Evolutionary conservation across 2,113 vertebrate species (phyloP).

Genomic region (Coptodon bakossiorum): DNA sequence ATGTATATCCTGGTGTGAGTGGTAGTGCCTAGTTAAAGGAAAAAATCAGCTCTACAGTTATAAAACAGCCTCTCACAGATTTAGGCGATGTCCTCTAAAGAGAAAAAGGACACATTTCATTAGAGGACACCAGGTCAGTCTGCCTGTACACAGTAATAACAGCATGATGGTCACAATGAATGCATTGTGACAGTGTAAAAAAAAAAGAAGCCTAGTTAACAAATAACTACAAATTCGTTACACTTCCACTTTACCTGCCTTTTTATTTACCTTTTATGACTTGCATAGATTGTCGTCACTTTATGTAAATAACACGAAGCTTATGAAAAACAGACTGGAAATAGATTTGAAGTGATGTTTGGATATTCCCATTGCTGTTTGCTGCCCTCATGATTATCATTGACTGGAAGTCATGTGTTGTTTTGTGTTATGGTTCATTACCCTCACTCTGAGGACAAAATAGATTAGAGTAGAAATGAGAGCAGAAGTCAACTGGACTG

Average conservation of each 20-base stretch:
- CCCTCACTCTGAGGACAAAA: slow-evolving; percentile 12
- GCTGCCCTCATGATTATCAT: neutral
- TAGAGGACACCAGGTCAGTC: neutral
- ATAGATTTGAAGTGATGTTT: neutral
- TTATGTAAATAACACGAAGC: neutral
- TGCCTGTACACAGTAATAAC: neutral
- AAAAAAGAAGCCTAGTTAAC: neutral
- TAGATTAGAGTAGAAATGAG: slow-evolving; percentile 17
- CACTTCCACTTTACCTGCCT: neutral
- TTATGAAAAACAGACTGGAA: neutral
- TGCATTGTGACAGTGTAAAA: neutral
- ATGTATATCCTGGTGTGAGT: neutral
- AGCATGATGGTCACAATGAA: neutral
- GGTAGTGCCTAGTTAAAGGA: neutral
- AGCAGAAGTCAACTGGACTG: slow-evolving; percentile 1
- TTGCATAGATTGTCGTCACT: neutral
- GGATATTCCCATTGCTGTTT: neutral
- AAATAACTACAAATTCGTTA: fast-evolving
- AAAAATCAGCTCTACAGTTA: neutral
- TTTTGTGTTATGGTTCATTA: slow-evolving; percentile 38
- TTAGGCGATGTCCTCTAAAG: neutral
- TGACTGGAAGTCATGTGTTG: slow-evolving; percentile 39
- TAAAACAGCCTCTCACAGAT: neutral
- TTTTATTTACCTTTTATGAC: neutral
- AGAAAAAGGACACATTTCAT: neutral